Evolutionary conservation across 1,140 invertebrate genomes (phyloP).

Genomic region (Tetragnatha versicolor): DNA sequence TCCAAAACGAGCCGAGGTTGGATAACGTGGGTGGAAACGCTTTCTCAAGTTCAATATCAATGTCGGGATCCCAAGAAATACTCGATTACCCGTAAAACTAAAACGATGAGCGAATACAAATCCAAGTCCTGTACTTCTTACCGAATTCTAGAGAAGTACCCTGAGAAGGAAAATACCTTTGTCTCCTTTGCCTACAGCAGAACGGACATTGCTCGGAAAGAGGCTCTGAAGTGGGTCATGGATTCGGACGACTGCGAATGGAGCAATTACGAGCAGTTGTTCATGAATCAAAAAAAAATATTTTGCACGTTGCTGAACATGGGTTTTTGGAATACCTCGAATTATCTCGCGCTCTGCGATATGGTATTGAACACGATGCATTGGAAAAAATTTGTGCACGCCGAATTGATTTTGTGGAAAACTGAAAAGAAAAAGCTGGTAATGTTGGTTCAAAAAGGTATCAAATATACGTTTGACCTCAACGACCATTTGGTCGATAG

Average conservation of each 20-base stretch:
- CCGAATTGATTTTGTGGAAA: too few relatives aligned
- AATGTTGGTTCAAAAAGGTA: too few relatives aligned
- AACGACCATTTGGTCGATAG: too few relatives aligned
- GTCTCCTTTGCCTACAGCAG: constrained; percentile 3
- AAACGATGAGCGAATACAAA: neutral
- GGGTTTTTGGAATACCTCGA: constrained; percentile 29
- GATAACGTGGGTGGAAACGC: constrained; percentile 15
- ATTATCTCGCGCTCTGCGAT: too few relatives aligned
- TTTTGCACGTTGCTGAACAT: constrained; percentile 11
- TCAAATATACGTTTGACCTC: too few relatives aligned
- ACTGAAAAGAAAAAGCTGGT: too few relatives aligned
- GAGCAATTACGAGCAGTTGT: constrained; percentile 13
- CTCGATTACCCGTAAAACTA: neutral
- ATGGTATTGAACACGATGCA: too few relatives aligned
- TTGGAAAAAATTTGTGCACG: too few relatives aligned
- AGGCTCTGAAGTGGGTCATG: neutral
- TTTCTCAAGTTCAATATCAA: neutral
- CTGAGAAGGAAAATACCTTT: neutral
- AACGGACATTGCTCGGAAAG: neutral
- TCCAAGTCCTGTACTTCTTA: neutral
- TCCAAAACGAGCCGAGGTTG: constrained; percentile 1
- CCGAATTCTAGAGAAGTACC: neutral
- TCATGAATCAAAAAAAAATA: constrained; percentile 23
- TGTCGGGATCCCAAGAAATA: constrained; percentile 21
- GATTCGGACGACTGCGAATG: constrained; percentile 3